Evolutionary conservation across 92 coral and sea anemone genomes (phyloP), one percentile per base, ranked within the genome.

Genomic region (Epizoanthus rinbou): DNA sequence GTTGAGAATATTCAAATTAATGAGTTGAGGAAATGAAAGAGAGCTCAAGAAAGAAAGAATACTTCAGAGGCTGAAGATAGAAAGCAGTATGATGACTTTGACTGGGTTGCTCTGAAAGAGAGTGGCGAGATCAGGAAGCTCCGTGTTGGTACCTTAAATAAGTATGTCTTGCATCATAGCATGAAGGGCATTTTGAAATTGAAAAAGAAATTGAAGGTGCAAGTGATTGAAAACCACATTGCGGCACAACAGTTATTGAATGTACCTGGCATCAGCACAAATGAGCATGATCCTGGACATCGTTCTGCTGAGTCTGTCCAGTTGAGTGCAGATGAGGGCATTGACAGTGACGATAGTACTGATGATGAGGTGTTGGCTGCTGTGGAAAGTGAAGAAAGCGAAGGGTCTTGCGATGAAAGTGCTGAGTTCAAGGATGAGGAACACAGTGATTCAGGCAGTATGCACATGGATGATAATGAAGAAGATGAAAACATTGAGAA

Each of bases 331-430:
- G 39, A 25, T 64, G 69, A 64, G 8, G 50, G 57, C 28, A 79
- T 23, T 35, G 83, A 59, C 17, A 56, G 83, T 57, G 85, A 80
- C 45, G 85, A 66, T 23, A 80, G 75, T 23, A 80, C 69, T 22
- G 60, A 80, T 63, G 85, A 80, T 50, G 85, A 80, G 45, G 85
- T 80, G 35, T 47, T 80, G 64, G 75, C 85, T 80, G 85, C 85
- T 80, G 6, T 80, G 67, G 56, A 16, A 15, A 41, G 17, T 43
- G 75, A 23, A 62, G 58, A 80, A 65, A 80, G 85, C 45, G 63
- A 41, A 63, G 64, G 60, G 21, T 65, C 62, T 2, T 31, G 72
- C 41, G 85, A 65, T 21, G 52, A 75, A 56, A 56, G 4, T 3
- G 39, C 52, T 22, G 81, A 75, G 8, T 56, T 68, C 64, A 67